A percentile compares a stretch with the other conserved stretches of the same genome.
phyloP scores from a whole-genome alignment of 2,888 invertebrate species.

The Mythimna loreyi region DNA sequence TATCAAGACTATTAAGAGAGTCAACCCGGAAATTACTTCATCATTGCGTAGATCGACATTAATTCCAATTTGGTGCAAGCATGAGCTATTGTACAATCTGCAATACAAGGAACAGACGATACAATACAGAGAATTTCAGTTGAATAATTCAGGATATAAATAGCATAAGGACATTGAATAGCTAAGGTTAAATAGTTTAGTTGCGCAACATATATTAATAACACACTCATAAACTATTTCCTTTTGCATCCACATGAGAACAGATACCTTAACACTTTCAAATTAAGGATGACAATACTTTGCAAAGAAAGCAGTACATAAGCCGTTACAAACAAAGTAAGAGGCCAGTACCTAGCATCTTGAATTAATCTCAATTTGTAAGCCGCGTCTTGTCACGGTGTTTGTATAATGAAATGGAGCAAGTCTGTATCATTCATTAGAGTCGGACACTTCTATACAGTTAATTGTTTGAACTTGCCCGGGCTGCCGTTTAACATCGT shows the following conservation, averaged over 20 bases:
- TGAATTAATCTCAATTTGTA: constrained; percentile 90
- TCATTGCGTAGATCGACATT: constrained; percentile 13
- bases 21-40: neutral
- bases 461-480: constrained; percentile 90
- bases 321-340: constrained; percentile 51
- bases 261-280: constrained; percentile 32
- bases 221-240: constrained; percentile 58
- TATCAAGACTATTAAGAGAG: neutral
- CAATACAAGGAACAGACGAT: constrained; percentile 56
- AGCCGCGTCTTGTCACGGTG: constrained; percentile 87
- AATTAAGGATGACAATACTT: constrained; percentile 50
- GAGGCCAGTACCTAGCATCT: constrained; percentile 74
- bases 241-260: constrained; percentile 26
- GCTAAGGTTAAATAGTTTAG: constrained; percentile 77
- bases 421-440: constrained; percentile 88
- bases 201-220: constrained; percentile 74
- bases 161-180: constrained; percentile 78
- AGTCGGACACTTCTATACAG: constrained; percentile 90
- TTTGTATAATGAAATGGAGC: constrained; percentile 88
- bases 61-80: constrained; percentile 15
- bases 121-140: constrained; percentile 66
- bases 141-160: constrained; percentile 76
- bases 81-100: neutral
- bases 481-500: constrained; percentile 88
- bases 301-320: constrained; percentile 43